A percentile compares a stretch with the other conserved stretches of the same genome.
Conservation (phyloP, 1,140 invertebrate species). For the Conopomorpha cramerella region DNA sequence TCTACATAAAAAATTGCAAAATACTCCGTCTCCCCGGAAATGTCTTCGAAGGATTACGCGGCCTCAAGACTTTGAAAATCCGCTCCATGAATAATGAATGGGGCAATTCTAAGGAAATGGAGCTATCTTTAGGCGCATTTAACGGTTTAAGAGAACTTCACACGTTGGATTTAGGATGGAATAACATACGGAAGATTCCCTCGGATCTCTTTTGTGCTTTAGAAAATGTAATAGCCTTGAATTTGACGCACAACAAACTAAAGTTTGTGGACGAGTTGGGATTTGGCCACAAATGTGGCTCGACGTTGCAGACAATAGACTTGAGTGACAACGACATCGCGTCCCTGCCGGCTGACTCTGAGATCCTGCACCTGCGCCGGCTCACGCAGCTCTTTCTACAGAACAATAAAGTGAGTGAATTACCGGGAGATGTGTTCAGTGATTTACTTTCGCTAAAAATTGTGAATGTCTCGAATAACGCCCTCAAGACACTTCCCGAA, state of each 20-base stretch:
- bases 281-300: conserved; percentile 61
- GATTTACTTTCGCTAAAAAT: conserved; percentile 71
- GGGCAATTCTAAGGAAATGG: conserved; percentile 66
- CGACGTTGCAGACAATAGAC: conserved; percentile 70
- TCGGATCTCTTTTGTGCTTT: conserved; percentile 73
- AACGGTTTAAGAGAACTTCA: conserved; percentile 70
- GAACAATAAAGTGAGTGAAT: conserved; percentile 73
- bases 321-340: conserved; percentile 74
- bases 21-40: conserved; percentile 70
- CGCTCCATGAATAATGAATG: conserved; percentile 72
- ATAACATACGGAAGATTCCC: conserved; percentile 74
- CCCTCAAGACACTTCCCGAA: conserved; percentile 71
- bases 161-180: conserved; percentile 71
- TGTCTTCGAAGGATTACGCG: conserved; percentile 70
- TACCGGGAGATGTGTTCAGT: conserved; percentile 69
- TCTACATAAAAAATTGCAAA: conserved; percentile 74
- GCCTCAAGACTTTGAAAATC: conserved; percentile 71
- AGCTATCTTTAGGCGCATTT: conserved; percentile 65
- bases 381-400: conserved; percentile 75
- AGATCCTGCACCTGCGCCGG: conserved; percentile 66
- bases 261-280: conserved; percentile 70
- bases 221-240: conserved; percentile 72
- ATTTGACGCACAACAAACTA: conserved; percentile 76
- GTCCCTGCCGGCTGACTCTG: conserved; percentile 68
- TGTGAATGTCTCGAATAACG: conserved; percentile 80